Base-by-base conservation (phyloP, 2,113 vertebrate genomes). In the Cygnus buccinator region DNA sequence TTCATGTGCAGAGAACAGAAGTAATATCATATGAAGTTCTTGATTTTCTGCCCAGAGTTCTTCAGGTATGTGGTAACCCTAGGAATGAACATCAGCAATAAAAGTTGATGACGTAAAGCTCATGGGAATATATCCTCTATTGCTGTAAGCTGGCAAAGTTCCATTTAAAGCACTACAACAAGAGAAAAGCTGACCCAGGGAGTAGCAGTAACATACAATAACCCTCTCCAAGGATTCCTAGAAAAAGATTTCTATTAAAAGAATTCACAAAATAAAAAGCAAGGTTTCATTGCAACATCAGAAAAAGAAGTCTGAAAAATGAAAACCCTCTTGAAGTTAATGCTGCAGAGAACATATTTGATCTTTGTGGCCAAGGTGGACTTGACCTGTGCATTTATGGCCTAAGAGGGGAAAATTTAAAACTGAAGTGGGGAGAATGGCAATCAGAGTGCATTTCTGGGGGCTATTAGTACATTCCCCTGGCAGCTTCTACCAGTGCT, bases 1-100 rank as follows among this genome's bases (percentile, higher is more conserved):
- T 93, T 79, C 70, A 70, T 6, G 3, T 72, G 61, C 44, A 79
- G 44, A 10, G 35, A 93, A 89, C 23, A 89, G 79, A 94, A 78
- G 26, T 81, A 94, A 93, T 78, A 94, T 87, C 71, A 66, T 70
- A 87, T 50, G n/a, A 86, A 92, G 58, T 46, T 94, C 89, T 93
- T 92, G 80, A 43, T 28, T 87, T 94, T 87, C 55, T 92, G 80
- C 89, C 92, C 90, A 89, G 70, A 82, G 50, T 83, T 92, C 70
- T 87, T 82, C 84, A 94, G 92, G 94, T 95, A 92, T 81, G 68
- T 89, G 89, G 74, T 66, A 94, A 92, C 62, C 68, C 31, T 76
- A 84, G 77, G 77, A 96, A 91, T 46, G 74, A 95, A 84, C 77
- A 94, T 82, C 84, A 94, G 92, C 95, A 93, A 93, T 79, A 95